A percentile compares a stretch with the other conserved stretches of the same genome.
Evolutionary conservation across 2,113 vertebrate genomes (phyloP).

Genomic region (Pterocles orientalis): DNA sequence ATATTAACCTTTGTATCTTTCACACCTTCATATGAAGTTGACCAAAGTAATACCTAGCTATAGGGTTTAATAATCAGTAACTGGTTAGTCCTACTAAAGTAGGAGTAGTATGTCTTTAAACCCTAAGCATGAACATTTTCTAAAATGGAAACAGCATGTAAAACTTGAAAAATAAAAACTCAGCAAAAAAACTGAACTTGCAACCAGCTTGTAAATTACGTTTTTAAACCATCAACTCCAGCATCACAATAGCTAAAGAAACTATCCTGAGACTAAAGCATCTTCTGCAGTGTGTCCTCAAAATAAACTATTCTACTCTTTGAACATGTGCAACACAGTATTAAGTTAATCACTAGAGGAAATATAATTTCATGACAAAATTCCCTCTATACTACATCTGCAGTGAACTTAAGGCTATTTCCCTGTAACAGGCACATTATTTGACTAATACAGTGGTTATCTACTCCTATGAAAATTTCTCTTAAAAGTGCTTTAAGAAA

Average conservation of each 20-base stretch:
- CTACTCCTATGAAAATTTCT: not conserved
- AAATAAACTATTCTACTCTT: not conserved
- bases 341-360: not conserved
- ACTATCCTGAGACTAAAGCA: not conserved
- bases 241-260: not conserved
- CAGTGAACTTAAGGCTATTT: not conserved
- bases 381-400: not conserved
- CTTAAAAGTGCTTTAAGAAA: not conserved
- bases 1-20: not conserved
- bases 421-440: not conserved
- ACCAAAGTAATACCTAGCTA: not conserved
- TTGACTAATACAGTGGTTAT: not conserved
- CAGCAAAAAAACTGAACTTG: not conserved
- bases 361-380: not conserved
- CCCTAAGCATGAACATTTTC: not conserved
- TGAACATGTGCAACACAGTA: not conserved
- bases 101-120: not conserved
- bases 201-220: not conserved
- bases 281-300: not conserved
- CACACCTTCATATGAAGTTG: not conserved
- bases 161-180: not conserved
- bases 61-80: not conserved
- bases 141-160: not conserved
- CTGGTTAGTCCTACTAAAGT: not conserved
- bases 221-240: not conserved